A percentile compares a stretch with the other conserved stretches of the same genome.
These are phyloP conservation scores for Dysmachus trigonus DNA, from an alignment of 2,888 invertebrate genomes.

Conservation along the genomic window DNA sequence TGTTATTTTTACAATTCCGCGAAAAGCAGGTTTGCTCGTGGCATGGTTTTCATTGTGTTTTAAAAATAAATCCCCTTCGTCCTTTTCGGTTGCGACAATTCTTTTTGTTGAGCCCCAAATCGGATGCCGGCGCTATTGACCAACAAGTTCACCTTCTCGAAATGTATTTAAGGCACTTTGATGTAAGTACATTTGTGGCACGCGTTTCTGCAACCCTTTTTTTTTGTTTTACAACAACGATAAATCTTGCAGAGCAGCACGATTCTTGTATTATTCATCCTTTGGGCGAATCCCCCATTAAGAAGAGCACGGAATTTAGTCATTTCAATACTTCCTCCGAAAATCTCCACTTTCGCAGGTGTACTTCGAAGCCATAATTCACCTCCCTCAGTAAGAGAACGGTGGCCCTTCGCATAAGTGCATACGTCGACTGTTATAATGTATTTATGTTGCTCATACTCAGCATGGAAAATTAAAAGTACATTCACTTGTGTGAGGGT, in stretches of 20 bases:
- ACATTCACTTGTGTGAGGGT: not conserved
- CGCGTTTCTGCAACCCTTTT: not conserved
- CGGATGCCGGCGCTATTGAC: not conserved
- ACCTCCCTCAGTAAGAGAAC: not conserved
- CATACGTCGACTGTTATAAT: not conserved
- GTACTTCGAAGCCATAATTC: not conserved
- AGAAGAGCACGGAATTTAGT: not conserved
- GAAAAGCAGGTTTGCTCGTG: not conserved
- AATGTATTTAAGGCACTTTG: not conserved
- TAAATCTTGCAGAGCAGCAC: not conserved
- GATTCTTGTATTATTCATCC: not conserved
- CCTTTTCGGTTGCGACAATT: not conserved
- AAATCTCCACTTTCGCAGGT: not conserved
- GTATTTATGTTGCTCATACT: not conserved
- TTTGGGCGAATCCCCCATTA: not conserved
- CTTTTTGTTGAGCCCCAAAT: not conserved
- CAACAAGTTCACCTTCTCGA: not conserved
- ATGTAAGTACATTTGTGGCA: not conserved
- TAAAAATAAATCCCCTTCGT: not conserved
- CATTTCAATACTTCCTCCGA: not conserved
- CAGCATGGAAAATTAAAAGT: conserved; percentile 15
- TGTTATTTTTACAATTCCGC: not conserved
- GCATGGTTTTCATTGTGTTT: not conserved
- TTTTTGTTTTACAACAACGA: not conserved
- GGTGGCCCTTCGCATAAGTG: not conserved